Conservation (phyloP, 2,113 vertebrate species). For the Dipodomys merriami region DNA sequence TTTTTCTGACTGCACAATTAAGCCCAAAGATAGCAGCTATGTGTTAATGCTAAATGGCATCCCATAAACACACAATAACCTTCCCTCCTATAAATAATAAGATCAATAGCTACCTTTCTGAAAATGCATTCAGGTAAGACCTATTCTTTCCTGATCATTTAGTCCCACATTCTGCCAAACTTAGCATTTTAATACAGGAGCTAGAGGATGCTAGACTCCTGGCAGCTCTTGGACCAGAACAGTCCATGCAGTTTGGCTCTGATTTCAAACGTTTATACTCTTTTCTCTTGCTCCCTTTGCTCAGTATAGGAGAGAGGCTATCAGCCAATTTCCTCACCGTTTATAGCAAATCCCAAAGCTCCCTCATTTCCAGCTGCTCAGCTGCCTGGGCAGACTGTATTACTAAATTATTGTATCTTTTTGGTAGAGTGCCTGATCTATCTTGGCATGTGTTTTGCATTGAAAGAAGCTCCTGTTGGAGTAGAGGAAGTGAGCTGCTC, state of each 20-base stretch:
- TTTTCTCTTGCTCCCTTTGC: constrained; percentile 75
- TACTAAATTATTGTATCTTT: constrained; percentile 80
- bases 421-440: constrained; percentile 76
- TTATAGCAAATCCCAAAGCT: constrained; percentile 77
- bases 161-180: not conserved
- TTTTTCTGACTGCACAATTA: constrained; percentile 46
- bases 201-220: constrained; percentile 50
- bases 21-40: not conserved
- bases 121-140: constrained; percentile 53
- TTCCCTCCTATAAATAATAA: constrained; percentile 36
- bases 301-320: constrained; percentile 65
- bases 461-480: constrained; percentile 79
- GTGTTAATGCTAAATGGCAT: not conserved
- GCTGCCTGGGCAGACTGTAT: constrained; percentile 78
- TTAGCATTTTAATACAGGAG: constrained; percentile 39
- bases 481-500: constrained; percentile 74
- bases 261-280: constrained; percentile 73
- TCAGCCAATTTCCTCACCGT: constrained; percentile 73
- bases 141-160: constrained; percentile 26
- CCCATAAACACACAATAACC: not conserved
- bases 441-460: constrained; percentile 68
- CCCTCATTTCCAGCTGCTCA: constrained; percentile 78
- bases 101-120: constrained; percentile 49
- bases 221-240: constrained; percentile 48
- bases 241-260: constrained; percentile 64